Evolutionary conservation across 2,888 invertebrate species (phyloP), one percentile per base, ranked within the genome.

Genomic region (Sussaba pulchella): DNA sequence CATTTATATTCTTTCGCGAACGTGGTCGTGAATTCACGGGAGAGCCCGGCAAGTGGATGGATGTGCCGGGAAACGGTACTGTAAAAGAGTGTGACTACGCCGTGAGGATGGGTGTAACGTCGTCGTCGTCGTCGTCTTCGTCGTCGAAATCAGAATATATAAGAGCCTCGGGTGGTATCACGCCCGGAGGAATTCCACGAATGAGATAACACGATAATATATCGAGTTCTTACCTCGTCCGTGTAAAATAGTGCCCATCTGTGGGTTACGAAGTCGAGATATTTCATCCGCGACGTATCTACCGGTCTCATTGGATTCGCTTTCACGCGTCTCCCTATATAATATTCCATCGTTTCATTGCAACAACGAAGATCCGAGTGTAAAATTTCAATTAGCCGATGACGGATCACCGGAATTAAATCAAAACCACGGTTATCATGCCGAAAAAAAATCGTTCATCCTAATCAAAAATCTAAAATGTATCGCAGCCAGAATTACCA

Each of bases 141-240:
- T n/a, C 73, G 81, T 81, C 64, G 81, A 77, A 81, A 81, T 81
- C 81, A 77, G 77, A 81, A 81, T 81, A 81, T 81, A 77, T 81
- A 77, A 73, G 81, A 77, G 31, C 73, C n/a, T 85, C 47, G 14
- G 63, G 54, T 57, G 80, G 24, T 81, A 86, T 61, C 84, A 83
- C 84, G 82, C 83, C 83, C 83, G 78, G 82, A 80, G 78, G 82
- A 85, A 85, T 86, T 85, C 83, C 83, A 74, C 83, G 84, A 85
- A 85, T 82, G 83, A 85, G 86, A 86, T 87, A 87, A 86, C 84
- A 81, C 77, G 81, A 81, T 86, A 84, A 86, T 86, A 88, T 87
- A 87, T 87, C 83, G 84, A 85, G 78, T 85, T 86, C 85, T 85
- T 83, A 83, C 75, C 79, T 82, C 75, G 73, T 71, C 85, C 80